phyloP scores from a whole-genome alignment of 1,140 invertebrate species.

The Magallana gigas region DNA sequence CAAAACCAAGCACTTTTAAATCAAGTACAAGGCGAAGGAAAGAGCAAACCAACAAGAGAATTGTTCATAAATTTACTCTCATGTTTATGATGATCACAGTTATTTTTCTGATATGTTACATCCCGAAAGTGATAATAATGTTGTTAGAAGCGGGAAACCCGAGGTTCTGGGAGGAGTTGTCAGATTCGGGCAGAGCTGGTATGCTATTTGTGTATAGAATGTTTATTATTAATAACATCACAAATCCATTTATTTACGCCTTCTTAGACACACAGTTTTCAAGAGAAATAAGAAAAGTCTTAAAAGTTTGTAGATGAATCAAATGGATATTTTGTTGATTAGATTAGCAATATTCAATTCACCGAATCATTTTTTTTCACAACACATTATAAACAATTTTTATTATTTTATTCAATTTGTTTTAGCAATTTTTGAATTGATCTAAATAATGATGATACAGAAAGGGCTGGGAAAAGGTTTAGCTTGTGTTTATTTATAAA shows the following conservation, averaged over 20 bases:
- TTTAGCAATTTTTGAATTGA: too few species aligned
- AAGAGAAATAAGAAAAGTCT: background rate
- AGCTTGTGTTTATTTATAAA: too few species aligned
- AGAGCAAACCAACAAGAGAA: background rate
- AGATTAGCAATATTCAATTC: too few species aligned
- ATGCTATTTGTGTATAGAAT: slow-evolving; percentile 39
- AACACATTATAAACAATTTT: too few species aligned
- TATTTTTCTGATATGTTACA: slow-evolving; percentile 45
- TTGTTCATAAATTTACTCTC: slow-evolving; percentile 28
- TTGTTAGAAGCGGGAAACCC: slow-evolving; percentile 6
- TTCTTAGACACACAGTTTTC: slow-evolving; percentile 40
- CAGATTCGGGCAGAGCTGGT: background rate
- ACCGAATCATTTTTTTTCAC: too few species aligned
- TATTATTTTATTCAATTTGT: too few species aligned
- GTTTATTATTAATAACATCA: slow-evolving; percentile 53
- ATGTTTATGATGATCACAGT: slow-evolving; percentile 49
- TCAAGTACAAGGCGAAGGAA: slow-evolving; percentile 5
- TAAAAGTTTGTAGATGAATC: background rate
- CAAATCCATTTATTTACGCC: slow-evolving; percentile 49
- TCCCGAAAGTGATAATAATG: slow-evolving; percentile 44
- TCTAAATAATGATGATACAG: too few species aligned
- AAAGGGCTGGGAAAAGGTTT: too few species aligned
- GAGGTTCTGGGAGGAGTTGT: slow-evolving; percentile 39
- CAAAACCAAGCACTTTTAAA: background rate
- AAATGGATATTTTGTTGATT: too few species aligned